Evolutionary conservation across 2,113 vertebrate genomes (phyloP).

Genomic region (Megaceryle maxima): DNA sequence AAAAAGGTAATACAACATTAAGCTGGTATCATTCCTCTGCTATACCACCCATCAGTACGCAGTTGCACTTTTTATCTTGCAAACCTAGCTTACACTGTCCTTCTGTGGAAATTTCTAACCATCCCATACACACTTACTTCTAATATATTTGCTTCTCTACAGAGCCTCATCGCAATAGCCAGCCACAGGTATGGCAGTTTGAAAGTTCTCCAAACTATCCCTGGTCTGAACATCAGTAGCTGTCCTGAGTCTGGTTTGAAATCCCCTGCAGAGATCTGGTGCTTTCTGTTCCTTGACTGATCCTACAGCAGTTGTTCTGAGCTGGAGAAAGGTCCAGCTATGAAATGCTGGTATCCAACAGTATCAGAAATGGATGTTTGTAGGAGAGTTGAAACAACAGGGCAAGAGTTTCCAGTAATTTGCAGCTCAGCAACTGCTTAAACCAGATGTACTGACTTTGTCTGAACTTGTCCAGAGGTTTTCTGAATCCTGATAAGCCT

Average conservation of each 20-base stretch:
- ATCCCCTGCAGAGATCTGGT: background rate
- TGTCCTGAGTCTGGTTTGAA: background rate
- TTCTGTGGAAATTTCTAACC: background rate
- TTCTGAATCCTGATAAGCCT: background rate
- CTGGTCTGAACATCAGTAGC: background rate
- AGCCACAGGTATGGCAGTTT: background rate
- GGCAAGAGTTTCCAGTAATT: background rate
- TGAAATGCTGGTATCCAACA: background rate
- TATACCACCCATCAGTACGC: fast-evolving
- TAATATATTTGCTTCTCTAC: background rate
- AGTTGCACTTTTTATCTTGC: background rate
- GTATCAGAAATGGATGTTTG: background rate
- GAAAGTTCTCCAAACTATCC: background rate
- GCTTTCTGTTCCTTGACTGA: background rate
- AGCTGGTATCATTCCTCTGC: background rate
- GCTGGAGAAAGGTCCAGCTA: background rate
- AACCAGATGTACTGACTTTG: background rate
- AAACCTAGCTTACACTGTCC: background rate
- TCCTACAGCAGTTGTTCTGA: background rate
- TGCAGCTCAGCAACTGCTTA: background rate
- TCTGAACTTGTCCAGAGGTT: background rate
- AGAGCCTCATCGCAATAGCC: background rate
- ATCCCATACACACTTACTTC: background rate
- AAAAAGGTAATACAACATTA: background rate
- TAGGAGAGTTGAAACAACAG: background rate